phyloP scores from a whole-genome alignment of 2,888 invertebrate species.

The Nysson spinosus region DNA sequence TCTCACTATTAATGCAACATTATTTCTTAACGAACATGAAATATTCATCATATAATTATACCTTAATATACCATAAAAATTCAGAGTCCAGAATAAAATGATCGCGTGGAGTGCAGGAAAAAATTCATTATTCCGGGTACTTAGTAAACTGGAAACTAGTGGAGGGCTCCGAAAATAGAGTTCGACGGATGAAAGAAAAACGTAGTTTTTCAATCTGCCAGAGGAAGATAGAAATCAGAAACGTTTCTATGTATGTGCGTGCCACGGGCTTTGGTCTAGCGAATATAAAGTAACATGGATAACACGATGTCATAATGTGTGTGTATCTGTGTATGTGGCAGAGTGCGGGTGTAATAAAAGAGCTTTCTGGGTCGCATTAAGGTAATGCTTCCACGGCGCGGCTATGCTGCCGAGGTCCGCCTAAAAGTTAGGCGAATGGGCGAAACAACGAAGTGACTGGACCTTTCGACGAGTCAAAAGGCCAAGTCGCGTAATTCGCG shows the following conservation, averaged over 20 bases:
- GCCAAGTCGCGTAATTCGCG: constrained; percentile 20
- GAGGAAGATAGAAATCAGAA: constrained; percentile 46
- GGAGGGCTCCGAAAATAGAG: constrained; percentile 18
- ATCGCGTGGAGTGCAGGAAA: no score
- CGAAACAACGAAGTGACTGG: constrained; percentile 34
- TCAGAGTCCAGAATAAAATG: no score
- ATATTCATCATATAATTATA: no score
- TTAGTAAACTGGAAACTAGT: no score
- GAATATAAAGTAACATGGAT: constrained; percentile 23
- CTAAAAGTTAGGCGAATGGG: constrained; percentile 48
- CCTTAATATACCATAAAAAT: no score
- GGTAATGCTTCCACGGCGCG: constrained; percentile 69
- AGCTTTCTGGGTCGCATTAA: constrained; percentile 74
- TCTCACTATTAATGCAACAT: no score
- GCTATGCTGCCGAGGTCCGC: constrained; percentile 43
- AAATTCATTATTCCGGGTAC: no score
- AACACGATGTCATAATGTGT: neutral
- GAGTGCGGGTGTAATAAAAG: constrained; percentile 67
- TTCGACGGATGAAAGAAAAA: constrained; percentile 15
- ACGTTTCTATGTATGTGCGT: constrained; percentile 4
- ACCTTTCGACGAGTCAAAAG: constrained; percentile 39
- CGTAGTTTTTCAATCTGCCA: constrained; percentile 46
- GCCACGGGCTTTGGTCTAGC: constrained; percentile 15
- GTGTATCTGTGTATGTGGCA: constrained; percentile 24
- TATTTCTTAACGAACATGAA: no score